These are phyloP conservation scores for Sceloporus tristichus DNA, from an alignment of 2,113 vertebrate genomes.

Conservation along the genomic window DNA sequence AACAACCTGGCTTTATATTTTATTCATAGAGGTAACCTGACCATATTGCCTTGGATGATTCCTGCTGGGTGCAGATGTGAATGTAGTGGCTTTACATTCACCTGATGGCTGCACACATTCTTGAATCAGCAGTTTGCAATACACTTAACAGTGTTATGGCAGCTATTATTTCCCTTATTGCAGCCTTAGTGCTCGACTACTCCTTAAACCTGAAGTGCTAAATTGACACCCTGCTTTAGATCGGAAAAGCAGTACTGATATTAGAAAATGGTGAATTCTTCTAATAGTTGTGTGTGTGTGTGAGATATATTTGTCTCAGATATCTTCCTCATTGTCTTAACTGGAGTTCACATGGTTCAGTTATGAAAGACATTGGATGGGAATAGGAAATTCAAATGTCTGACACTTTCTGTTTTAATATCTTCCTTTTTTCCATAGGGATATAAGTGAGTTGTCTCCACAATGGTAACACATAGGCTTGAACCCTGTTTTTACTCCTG, in stretches of 20 bases:
- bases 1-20: slow-evolving; percentile 67
- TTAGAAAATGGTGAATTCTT: not conserved
- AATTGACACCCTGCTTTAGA: slow-evolving; percentile 59
- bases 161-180: slow-evolving; percentile 42
- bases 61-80: slow-evolving; percentile 52
- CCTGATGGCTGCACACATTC: slow-evolving; percentile 57
- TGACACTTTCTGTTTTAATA: not conserved
- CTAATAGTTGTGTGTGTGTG: not conserved
- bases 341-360: not conserved
- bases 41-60: slow-evolving; percentile 52
- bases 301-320: not conserved
- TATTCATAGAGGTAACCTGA: slow-evolving; percentile 64
- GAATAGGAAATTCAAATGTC: not conserved
- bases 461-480: not conserved
- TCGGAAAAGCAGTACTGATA: slow-evolving; percentile 6
- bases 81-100: slow-evolving; percentile 65
- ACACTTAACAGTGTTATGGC: slow-evolving; percentile 30
- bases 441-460: not conserved
- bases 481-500: too few relatives aligned
- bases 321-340: not conserved
- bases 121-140: slow-evolving; percentile 58
- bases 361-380: not conserved
- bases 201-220: slow-evolving; percentile 51
- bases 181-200: slow-evolving; percentile 23
- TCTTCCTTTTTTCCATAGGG: not conserved